These are phyloP conservation scores for Tenodera sinensis DNA, from an alignment of 2,888 invertebrate genomes.

Conservation along the genomic window DNA sequence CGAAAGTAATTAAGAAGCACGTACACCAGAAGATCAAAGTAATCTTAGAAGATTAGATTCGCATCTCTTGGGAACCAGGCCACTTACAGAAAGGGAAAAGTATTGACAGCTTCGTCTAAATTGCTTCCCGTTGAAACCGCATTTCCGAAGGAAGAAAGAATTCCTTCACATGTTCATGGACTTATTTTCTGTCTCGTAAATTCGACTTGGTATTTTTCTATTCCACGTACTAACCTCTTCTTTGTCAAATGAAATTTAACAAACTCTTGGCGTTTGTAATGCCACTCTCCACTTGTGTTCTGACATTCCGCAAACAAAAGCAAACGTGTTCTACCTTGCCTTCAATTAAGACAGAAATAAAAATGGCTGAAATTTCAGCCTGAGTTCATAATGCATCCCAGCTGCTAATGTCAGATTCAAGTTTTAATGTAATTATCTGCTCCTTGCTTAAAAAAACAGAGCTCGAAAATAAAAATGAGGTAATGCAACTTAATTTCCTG, in stretches of 20 bases:
- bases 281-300: background rate
- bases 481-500: too few species aligned
- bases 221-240: background rate
- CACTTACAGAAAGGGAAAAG: background rate
- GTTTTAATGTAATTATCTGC: background rate
- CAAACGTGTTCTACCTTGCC: background rate
- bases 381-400: background rate
- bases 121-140: too few species aligned
- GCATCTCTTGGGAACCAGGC: background rate
- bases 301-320: too few species aligned
- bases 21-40: too few species aligned
- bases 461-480: background rate
- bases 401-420: background rate
- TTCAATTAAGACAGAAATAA: background rate
- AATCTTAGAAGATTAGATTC: background rate
- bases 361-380: background rate
- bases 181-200: too few species aligned
- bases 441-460: background rate
- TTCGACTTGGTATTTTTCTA: background rate
- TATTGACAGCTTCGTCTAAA: too few species aligned
- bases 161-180: too few species aligned
- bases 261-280: too few species aligned
- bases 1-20: too few species aligned
- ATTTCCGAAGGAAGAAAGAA: too few species aligned
- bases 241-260: too few species aligned